phyloP scores from a whole-genome alignment of 2,888 invertebrate genomes.

The Agriopis marginaria region DNA sequence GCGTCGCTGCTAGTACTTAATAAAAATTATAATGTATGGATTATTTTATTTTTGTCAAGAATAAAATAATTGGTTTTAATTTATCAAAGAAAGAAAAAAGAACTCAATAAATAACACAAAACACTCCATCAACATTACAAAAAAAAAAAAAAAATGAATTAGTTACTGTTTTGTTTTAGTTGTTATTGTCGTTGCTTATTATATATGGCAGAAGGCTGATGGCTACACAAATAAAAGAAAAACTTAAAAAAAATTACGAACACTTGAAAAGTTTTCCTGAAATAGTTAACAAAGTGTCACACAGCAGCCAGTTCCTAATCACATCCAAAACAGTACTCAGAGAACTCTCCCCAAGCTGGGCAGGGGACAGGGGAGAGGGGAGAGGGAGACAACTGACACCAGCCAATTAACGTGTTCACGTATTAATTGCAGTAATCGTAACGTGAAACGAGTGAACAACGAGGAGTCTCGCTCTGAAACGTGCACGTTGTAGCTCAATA shows the following conservation, averaged over 20 bases:
- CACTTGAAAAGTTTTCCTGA: background rate
- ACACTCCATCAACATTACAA: too few relatives aligned
- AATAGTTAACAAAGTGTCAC: slow-evolving; percentile 26
- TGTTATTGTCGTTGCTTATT: too few relatives aligned
- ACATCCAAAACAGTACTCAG: slow-evolving; percentile 28
- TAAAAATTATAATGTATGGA: too few relatives aligned
- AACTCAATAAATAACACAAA: too few relatives aligned
- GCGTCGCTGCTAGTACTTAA: too few relatives aligned
- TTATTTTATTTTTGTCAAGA: too few relatives aligned
- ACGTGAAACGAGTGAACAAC: slow-evolving; percentile 50
- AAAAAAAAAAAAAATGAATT: too few relatives aligned
- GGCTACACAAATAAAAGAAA: too few relatives aligned
- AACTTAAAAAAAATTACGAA: background rate
- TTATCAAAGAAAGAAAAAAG: too few relatives aligned
- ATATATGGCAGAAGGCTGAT: too few relatives aligned
- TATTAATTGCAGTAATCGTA: slow-evolving; percentile 50
- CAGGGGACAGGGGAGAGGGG: background rate
- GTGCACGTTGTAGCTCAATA: slow-evolving; percentile 41
- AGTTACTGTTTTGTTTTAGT: too few relatives aligned
- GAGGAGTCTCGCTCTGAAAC: slow-evolving; percentile 43
- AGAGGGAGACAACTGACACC: slow-evolving; percentile 8
- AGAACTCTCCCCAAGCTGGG: slow-evolving; percentile 13
- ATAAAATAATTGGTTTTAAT: too few relatives aligned
- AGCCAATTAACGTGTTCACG: slow-evolving; percentile 43
- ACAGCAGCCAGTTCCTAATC: background rate